These are phyloP conservation scores for Rhinoptilus africanus DNA, from an alignment of 2,113 vertebrate species.

Conservation along the genomic window DNA sequence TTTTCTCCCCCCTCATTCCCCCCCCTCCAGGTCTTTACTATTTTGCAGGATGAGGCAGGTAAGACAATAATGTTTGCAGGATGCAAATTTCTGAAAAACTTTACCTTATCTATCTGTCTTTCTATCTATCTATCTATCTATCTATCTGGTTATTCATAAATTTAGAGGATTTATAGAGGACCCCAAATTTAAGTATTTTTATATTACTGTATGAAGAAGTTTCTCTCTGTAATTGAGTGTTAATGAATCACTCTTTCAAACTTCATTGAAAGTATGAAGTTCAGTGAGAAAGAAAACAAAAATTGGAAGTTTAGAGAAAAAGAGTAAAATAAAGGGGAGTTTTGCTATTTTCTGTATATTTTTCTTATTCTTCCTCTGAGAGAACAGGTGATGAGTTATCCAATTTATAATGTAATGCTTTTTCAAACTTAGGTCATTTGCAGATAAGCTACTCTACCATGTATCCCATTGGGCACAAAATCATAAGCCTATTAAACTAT, in stretches of 20 bases:
- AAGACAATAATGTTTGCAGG: not conserved
- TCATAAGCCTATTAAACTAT: not conserved
- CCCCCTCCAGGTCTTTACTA: not conserved
- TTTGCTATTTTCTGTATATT: not conserved
- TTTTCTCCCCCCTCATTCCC: no score
- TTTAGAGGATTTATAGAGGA: not conserved
- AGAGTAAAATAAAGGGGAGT: not conserved
- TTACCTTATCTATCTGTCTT: not conserved
- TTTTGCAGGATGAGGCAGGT: not conserved
- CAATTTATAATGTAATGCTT: not conserved
- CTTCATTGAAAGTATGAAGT: not conserved
- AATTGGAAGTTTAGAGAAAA: not conserved
- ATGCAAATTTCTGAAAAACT: not conserved
- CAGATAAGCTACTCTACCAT: not conserved
- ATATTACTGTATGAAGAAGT: not conserved
- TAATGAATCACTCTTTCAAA: not conserved
- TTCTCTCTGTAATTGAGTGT: not conserved
- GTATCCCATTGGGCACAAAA: not conserved
- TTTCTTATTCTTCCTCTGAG: not conserved
- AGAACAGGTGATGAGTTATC: not conserved
- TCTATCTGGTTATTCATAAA: not conserved
- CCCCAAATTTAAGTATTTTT: not conserved
- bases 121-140: not conserved
- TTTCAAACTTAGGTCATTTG: not conserved
- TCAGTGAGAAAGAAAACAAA: not conserved